phyloP scores from a whole-genome alignment of 2,113 vertebrate species.

The Phaethon lepturus region DNA sequence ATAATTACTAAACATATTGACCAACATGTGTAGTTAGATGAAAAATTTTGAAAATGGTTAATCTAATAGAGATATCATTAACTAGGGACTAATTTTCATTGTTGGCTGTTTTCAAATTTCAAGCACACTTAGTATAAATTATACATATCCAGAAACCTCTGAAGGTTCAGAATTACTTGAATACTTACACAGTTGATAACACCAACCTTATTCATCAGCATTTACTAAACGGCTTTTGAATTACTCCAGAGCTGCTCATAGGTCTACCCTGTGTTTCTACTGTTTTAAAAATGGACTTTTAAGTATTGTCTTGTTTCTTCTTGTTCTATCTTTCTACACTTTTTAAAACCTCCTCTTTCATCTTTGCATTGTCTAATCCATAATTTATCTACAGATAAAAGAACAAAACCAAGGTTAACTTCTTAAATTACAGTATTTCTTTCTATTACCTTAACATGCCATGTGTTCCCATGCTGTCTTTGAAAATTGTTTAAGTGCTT shows the following conservation, averaged over 20 bases:
- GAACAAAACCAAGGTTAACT: not conserved
- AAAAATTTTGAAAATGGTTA: not conserved
- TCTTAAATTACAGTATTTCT: not conserved
- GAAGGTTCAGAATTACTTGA: not conserved
- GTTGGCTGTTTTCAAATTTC: not conserved
- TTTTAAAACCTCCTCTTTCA: not conserved
- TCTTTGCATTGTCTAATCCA: not conserved
- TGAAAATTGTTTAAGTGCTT: not conserved
- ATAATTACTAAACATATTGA: not conserved
- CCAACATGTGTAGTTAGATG: not conserved
- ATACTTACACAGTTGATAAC: not conserved
- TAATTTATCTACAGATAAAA: not conserved
- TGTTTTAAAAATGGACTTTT: not conserved
- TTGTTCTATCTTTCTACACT: not conserved
- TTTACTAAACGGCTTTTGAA: not conserved
- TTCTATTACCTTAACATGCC: not conserved
- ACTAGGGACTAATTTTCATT: not conserved
- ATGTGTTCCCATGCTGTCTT: not conserved
- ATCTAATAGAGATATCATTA: not conserved
- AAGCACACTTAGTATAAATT: not conserved
- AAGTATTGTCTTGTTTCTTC: not conserved
- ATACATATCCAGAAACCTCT: not conserved
- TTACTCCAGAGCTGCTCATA: not conserved
- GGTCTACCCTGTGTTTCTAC: not conserved
- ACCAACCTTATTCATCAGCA: not conserved